Base-by-base conservation (phyloP, 2,888 invertebrate genomes). In the Agrochola macilenta region DNA sequence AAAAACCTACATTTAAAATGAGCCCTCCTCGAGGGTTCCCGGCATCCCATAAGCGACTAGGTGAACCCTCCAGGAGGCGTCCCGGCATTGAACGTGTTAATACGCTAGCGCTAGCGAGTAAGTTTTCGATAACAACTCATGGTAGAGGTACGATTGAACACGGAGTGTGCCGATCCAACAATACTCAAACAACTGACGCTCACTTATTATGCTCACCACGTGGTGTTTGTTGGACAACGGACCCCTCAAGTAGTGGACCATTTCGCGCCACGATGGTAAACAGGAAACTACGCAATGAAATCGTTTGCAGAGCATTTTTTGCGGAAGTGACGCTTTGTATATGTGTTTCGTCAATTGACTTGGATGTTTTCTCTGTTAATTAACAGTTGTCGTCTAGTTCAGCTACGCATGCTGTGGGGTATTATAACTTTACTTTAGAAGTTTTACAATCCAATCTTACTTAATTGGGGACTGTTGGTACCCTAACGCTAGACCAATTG, bases 141-240 rank as follows among this genome's bases (percentile, higher is more conserved):
- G n/a, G n/a, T n/a, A n/a, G n/a, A n/a, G n/a, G n/a, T n/a, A n/a
- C n/a, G 70, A 69, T 82, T 35, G 52, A 68, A 78, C 66, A 82
- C 68, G 69, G n/a, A 57, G 20, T 35, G 52, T 52, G 35, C 11
- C 49, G 60, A n/a, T 72, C 39, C 49, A 54, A 69, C 77, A 73
- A 69, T 68, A 54, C 63, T 69, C 66, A 23, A 60, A 70, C 61
- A 73, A 66, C 26, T 49, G 75, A 73, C 43, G 35, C 61, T 61
- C 78, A 58, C 74, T 82, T 83, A 68, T 63, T 79, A 83, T 83
- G 83, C 82, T 79, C 39, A 60, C 69, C 83, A 68, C 75, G 79
- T 68, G 76, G 49, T 76, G 76, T 80, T 80, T 79, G 79, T 79
- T 63, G 64, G 73, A 77, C 75, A 70, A 70, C 76, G 77, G 76